A percentile compares a stretch with the other conserved stretches of the same genome.
These are phyloP conservation scores for Venusia cambrica DNA, from an alignment of 2,888 invertebrate genomes.

Conservation along the genomic window DNA sequence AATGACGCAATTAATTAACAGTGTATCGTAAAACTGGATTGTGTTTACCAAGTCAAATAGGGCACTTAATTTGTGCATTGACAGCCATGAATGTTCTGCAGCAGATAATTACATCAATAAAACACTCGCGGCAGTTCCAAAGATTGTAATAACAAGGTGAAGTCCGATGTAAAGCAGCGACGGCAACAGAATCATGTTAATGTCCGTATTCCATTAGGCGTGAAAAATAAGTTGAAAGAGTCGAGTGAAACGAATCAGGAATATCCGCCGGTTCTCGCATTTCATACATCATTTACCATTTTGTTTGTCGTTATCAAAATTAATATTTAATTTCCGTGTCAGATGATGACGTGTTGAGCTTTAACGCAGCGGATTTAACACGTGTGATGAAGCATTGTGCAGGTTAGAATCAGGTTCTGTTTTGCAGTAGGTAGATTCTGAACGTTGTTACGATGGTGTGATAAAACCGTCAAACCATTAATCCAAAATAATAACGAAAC, in stretches of 20 bases:
- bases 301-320: slow-evolving; percentile 49
- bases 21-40: slow-evolving; percentile 29
- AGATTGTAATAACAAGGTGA: slow-evolving; percentile 20
- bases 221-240: slow-evolving; percentile 49
- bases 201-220: slow-evolving; percentile 41
- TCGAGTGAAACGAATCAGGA: slow-evolving; percentile 53
- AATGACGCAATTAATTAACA: slow-evolving; percentile 33
- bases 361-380: slow-evolving; percentile 34
- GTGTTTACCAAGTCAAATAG: slow-evolving; percentile 33
- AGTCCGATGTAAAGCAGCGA: slow-evolving; percentile 12
- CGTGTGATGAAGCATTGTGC: slow-evolving; percentile 26
- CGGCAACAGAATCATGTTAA: slow-evolving; percentile 9
- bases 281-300: slow-evolving; percentile 46
- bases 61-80: slow-evolving; percentile 32
- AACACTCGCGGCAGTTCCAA: slow-evolving; percentile 21
- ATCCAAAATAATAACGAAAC: too few relatives aligned
- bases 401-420: too few relatives aligned
- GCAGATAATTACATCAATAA: slow-evolving; percentile 26
- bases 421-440: too few relatives aligned
- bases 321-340: slow-evolving; percentile 65
- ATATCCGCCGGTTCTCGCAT: slow-evolving; percentile 47
- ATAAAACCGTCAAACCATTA: too few relatives aligned
- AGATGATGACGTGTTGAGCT: slow-evolving; percentile 46
- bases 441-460: too few relatives aligned
- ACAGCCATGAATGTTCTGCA: slow-evolving; percentile 29